A percentile compares a stretch with the other conserved stretches of the same genome.
These are phyloP conservation scores for Atta colombica DNA, from an alignment of 1,140 invertebrate genomes.

Conservation along the genomic window DNA sequence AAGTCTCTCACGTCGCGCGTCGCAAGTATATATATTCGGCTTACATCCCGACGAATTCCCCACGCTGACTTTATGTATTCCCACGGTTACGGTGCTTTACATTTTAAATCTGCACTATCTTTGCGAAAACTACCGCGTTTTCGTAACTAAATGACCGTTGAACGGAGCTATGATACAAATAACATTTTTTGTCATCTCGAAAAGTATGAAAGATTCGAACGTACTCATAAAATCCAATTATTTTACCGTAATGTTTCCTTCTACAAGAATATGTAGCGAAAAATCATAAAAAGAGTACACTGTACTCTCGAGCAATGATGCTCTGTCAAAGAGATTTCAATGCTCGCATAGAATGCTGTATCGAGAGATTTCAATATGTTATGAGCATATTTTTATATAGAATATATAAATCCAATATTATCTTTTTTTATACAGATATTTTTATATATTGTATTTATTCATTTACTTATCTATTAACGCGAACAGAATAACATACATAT, in stretches of 20 bases:
- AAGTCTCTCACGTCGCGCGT: constrained; percentile 55
- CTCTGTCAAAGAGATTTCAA: constrained; percentile 30
- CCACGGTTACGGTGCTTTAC: constrained; percentile 56
- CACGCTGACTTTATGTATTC: constrained; percentile 69
- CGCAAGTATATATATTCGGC: constrained; percentile 44
- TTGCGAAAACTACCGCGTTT: background rate
- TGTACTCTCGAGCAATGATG: background rate
- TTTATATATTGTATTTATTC: background rate
- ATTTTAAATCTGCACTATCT: constrained; percentile 6
- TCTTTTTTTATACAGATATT: background rate
- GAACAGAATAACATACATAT: background rate
- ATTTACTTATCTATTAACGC: background rate
- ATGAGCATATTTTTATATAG: background rate
- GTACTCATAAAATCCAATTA: background rate
- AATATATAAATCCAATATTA: background rate
- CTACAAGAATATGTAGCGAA: background rate
- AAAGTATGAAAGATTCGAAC: background rate
- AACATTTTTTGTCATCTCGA: background rate
- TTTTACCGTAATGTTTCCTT: background rate
- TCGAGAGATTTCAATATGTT: constrained; percentile 47
- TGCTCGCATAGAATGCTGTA: background rate
- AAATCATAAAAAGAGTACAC: constrained; percentile 1
- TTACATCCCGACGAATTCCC: constrained; percentile 62
- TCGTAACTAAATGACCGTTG: background rate
- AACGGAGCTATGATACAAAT: background rate